A percentile compares a stretch with the other conserved stretches of the same genome.
These are phyloP conservation scores for Anguilla marmorata DNA, from an alignment of 2,797 vertebrate species.

Conservation along the genomic window DNA sequence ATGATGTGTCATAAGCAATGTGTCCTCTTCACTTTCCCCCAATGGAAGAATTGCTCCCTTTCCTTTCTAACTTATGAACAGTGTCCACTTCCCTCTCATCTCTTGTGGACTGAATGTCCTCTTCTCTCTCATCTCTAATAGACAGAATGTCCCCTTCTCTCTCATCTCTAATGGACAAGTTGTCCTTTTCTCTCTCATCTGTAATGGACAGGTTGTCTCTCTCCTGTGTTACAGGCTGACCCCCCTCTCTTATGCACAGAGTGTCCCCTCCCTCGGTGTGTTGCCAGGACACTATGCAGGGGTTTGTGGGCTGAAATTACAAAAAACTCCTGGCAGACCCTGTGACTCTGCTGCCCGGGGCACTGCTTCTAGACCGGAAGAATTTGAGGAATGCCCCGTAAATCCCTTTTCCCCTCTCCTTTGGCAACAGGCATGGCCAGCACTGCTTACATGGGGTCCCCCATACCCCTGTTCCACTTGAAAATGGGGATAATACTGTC, in stretches of 20 bases:
- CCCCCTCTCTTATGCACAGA: background rate
- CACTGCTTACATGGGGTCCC: background rate
- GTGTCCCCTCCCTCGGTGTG: background rate
- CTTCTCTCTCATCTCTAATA: background rate
- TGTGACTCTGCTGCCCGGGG: slow-evolving; percentile 19
- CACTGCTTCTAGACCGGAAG: slow-evolving; percentile 19
- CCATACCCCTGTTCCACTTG: background rate
- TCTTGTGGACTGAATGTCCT: background rate
- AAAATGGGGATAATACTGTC: background rate
- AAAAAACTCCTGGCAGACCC: slow-evolving; percentile 25
- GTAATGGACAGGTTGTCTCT: background rate
- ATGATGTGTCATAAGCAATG: background rate
- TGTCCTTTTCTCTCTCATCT: background rate
- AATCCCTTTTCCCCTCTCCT: slow-evolving; percentile 30
- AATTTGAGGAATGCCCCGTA: slow-evolving; percentile 33
- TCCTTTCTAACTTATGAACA: background rate
- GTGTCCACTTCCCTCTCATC: background rate
- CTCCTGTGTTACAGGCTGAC: background rate
- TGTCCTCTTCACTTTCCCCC: background rate
- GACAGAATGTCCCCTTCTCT: background rate
- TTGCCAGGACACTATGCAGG: slow-evolving; percentile 34
- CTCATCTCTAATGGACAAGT: background rate
- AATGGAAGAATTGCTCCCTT: background rate
- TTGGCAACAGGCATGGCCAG: slow-evolving; percentile 10
- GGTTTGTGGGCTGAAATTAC: slow-evolving; percentile 27